phyloP scores from a whole-genome alignment of 2,113 vertebrate genomes.

The Neogobius melanostomus region DNA sequence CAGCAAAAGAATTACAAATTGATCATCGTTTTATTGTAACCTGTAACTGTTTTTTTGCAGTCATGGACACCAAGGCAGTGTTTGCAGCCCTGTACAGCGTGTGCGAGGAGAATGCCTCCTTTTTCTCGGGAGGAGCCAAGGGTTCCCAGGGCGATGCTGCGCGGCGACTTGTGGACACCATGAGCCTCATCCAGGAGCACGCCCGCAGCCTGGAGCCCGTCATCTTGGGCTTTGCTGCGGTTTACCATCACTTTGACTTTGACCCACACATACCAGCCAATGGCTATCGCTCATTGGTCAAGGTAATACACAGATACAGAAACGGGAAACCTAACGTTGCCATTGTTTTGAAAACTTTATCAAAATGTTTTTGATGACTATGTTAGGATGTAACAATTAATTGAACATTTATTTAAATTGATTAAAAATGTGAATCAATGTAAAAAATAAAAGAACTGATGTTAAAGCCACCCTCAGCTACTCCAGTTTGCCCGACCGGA shows the following conservation, averaged over 20 bases:
- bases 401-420: too few species aligned
- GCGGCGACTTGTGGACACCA: conserved; percentile 73
- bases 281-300: conserved; percentile 88
- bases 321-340: too few species aligned
- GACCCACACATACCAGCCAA: conserved; percentile 87
- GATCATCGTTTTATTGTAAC: too few species aligned
- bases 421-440: too few species aligned
- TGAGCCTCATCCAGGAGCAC: conserved; percentile 82
- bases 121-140: conserved; percentile 79
- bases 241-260: conserved; percentile 88
- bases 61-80: conserved; percentile 86
- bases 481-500: too few species aligned
- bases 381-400: too few species aligned
- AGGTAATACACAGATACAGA: conserved; percentile 63
- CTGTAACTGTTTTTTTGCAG: conserved; percentile 25
- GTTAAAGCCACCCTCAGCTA: too few species aligned
- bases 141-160: conserved; percentile 71
- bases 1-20: too few species aligned
- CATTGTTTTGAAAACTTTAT: too few species aligned
- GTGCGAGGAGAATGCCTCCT: conserved; percentile 83
- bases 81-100: conserved; percentile 82
- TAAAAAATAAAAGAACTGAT: too few species aligned
- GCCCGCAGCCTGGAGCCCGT: conserved; percentile 80
- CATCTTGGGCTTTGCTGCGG: conserved; percentile 74
- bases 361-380: too few species aligned